These are phyloP conservation scores for Sylvia atricapilla DNA, from an alignment of 2,113 vertebrate species.

Conservation along the genomic window DNA sequence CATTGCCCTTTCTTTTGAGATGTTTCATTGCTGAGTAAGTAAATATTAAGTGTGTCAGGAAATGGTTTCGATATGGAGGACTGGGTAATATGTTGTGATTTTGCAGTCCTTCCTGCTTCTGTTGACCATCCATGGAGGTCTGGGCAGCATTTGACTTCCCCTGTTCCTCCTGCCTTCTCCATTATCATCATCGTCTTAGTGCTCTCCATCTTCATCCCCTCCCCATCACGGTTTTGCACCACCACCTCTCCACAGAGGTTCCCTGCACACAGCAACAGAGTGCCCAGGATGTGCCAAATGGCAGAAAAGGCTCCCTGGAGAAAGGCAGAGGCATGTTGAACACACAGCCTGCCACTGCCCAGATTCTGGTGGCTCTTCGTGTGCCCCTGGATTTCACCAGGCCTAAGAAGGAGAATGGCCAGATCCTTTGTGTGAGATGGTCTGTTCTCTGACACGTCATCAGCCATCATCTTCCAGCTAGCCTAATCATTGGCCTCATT, in stretches of 20 bases:
- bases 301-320: not conserved
- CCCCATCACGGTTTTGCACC: not conserved
- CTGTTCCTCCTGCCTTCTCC: not conserved
- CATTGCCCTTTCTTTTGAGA: not conserved
- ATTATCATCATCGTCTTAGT: not conserved
- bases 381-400: not conserved
- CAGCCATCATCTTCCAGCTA: not conserved
- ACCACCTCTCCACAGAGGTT: not conserved
- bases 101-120: not conserved
- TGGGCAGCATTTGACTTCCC: not conserved
- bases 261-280: accelerated
- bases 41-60: not conserved
- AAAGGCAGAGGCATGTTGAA: not conserved
- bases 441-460: not conserved
- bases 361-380: not conserved
- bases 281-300: accelerated
- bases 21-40: not conserved
- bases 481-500: not conserved
- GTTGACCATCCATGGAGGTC: accelerated
- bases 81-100: not conserved
- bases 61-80: not conserved
- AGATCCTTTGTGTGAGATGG: accelerated
- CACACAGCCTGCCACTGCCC: accelerated
- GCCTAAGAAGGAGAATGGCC: not conserved
- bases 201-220: not conserved